Base-by-base conservation (phyloP, 1,140 invertebrate genomes). In the Chrysopa pallens region DNA sequence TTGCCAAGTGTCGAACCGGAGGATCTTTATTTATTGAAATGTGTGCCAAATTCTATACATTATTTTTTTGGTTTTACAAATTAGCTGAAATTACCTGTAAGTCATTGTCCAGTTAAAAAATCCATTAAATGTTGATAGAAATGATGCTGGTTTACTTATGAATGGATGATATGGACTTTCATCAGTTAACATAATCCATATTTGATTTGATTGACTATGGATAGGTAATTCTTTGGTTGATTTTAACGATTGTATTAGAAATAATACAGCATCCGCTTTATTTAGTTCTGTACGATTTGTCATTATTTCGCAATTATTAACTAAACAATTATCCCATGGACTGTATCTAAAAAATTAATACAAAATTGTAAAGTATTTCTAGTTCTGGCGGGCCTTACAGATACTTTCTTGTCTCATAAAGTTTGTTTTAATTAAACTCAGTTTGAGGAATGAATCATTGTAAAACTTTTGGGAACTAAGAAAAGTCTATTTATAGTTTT, bases 81-180 rank as follows among this genome's bases (percentile, higher is more conserved):
- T n/a, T n/a, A n/a, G n/a, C n/a, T n/a, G 5, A 23, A 41, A 41
- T 46, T 53, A 66, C 59, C 74, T 66, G 50, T 82, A 84, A 2
- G 70, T 74, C 79, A 84, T 83, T 2, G 79, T 80, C 79, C 79
- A 83, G 54, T 84, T 83, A 51, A 84, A 82, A 6, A 73, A 15
- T 17, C 67, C 62, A 40, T 73, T 63, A 42, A 73, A 73, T 28
- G 67, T 50, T 5, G 51, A 23, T 53, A 28, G 74, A 46, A 13
- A 52, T 54, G 15, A 49, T 48, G 37, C 54, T 50, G 7, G 42
- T 39, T 31, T 57, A 51, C 17, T 23, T 5, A 23, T 23, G 49
- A 73, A 73, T 0, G 70, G 73, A 38, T 73, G 50, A 8, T 60
- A 50, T 0, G 74, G 73, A 28, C 69, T 72, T 56, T 78, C 75